Evolutionary conservation across 2,888 invertebrate genomes (phyloP).

Genomic region (Cryptus armator): DNA sequence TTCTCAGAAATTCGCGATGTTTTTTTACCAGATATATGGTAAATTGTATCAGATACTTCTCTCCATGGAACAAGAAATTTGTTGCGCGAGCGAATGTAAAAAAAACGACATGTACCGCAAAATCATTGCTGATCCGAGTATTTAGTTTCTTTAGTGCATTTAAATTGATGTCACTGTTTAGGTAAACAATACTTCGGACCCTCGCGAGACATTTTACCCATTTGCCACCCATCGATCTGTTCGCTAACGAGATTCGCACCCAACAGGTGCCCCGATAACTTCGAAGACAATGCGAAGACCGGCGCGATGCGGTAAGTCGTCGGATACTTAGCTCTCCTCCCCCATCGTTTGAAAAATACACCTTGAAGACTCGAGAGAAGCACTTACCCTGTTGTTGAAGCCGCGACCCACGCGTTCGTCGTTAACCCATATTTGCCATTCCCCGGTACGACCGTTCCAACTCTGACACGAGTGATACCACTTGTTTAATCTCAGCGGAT

Average conservation of each 20-base stretch:
- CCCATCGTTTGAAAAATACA: neutral
- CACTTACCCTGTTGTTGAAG: slow-evolving; percentile 93
- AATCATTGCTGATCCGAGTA: too few relatives aligned
- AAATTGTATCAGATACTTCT: too few relatives aligned
- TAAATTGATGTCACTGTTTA: neutral
- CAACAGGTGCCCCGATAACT: slow-evolving; percentile 19
- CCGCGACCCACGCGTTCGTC: slow-evolving; percentile 94
- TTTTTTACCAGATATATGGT: too few relatives aligned
- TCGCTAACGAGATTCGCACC: slow-evolving; percentile 17
- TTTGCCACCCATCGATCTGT: neutral
- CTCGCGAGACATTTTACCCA: slow-evolving; percentile 7
- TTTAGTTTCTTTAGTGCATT: too few relatives aligned
- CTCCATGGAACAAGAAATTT: too few relatives aligned
- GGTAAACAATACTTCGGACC: slow-evolving; percentile 20
- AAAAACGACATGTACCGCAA: too few relatives aligned
- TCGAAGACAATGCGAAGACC: slow-evolving; percentile 11
- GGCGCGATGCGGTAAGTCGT: neutral
- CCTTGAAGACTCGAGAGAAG: slow-evolving; percentile 9
- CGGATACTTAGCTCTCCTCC: neutral
- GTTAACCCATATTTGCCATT: slow-evolving; percentile 96
- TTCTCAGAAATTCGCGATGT: too few relatives aligned
- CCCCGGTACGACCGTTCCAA: slow-evolving; percentile 95
- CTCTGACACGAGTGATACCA: slow-evolving; percentile 96
- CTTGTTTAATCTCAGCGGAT: slow-evolving; percentile 89
- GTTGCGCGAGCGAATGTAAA: too few relatives aligned